Evolutionary conservation across 1,140 invertebrate genomes (phyloP).

Genomic region (Rhizoglyphus robini): DNA sequence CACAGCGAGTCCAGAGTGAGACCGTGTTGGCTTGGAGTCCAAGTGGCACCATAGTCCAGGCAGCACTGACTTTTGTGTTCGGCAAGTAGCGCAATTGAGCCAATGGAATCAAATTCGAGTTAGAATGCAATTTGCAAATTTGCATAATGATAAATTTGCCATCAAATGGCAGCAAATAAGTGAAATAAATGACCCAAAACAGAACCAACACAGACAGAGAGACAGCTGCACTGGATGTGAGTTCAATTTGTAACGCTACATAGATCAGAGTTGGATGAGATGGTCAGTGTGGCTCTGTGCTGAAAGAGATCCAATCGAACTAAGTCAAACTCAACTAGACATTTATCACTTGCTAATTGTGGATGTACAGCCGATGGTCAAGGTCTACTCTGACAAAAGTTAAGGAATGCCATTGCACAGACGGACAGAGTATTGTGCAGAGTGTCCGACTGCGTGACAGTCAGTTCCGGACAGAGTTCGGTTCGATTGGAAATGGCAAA

Average conservation of each 20-base stretch:
- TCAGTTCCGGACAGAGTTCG: slow-evolving; percentile 1
- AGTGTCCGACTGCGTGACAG: neutral
- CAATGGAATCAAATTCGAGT: slow-evolving; percentile 8
- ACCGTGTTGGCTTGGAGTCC: too few relatives aligned
- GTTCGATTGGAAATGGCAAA: neutral
- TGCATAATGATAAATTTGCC: slow-evolving; percentile 5
- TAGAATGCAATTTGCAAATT: slow-evolving; percentile 10
- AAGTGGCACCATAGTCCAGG: too few relatives aligned
- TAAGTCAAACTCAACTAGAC: neutral
- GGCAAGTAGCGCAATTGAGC: too few relatives aligned
- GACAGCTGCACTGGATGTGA: too few relatives aligned
- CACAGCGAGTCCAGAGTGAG: too few relatives aligned
- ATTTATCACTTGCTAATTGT: neutral
- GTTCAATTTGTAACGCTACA: too few relatives aligned
- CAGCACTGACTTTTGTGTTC: too few relatives aligned
- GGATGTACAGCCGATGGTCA: neutral
- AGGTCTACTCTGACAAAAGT: too few relatives aligned
- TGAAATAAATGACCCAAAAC: neutral
- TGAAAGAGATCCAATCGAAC: too few relatives aligned
- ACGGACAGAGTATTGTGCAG: neutral
- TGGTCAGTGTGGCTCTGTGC: too few relatives aligned
- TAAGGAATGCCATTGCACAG: neutral
- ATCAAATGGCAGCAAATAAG: neutral
- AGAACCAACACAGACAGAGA: neutral
- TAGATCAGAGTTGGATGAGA: too few relatives aligned